Conservation (phyloP, 2,888 invertebrate genomes). For the Eledona agricola region DNA sequence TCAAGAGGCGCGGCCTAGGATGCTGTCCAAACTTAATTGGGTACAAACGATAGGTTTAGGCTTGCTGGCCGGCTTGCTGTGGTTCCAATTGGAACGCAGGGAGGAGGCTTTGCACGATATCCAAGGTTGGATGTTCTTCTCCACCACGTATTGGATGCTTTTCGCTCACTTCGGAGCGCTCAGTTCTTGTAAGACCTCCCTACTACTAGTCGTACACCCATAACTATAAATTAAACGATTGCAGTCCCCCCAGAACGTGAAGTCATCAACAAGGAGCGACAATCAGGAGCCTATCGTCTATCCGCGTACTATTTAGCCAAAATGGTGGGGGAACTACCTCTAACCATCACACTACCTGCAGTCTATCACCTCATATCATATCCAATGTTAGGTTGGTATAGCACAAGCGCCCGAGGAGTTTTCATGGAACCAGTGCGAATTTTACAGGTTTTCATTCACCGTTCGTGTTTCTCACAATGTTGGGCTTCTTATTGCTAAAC, state of each 20-base stretch:
- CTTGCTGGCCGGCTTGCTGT: constrained; percentile 76
- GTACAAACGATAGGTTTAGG: constrained; percentile 78
- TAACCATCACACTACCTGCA: constrained; percentile 77
- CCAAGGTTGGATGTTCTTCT: constrained; percentile 87
- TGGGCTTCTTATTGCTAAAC: constrained; percentile 74
- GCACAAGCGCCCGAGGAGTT: not conserved
- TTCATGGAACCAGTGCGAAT: not conserved
- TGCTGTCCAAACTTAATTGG: constrained; percentile 81
- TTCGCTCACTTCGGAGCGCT: constrained; percentile 81
- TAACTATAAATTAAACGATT: not conserved
- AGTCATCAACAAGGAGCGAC: constrained; percentile 81
- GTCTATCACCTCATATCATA: constrained; percentile 81
- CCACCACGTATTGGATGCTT: constrained; percentile 84
- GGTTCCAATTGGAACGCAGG: constrained; percentile 79
- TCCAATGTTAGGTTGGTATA: constrained; percentile 71
- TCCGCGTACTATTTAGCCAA: constrained; percentile 85
- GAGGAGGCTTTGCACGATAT: constrained; percentile 80
- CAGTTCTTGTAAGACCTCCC: constrained; percentile 75
- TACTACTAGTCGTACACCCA: not conserved
- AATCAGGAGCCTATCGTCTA: constrained; percentile 79
- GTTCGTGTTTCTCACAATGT: constrained; percentile 73
- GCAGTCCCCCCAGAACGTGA: constrained; percentile 81
- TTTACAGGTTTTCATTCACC: constrained; percentile 66
- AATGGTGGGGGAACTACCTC: constrained; percentile 81
- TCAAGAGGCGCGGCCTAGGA: constrained; percentile 76